Evolutionary conservation across 1,140 invertebrate genomes (phyloP).

Genomic region (Daktulosphaira vitifoliae): DNA sequence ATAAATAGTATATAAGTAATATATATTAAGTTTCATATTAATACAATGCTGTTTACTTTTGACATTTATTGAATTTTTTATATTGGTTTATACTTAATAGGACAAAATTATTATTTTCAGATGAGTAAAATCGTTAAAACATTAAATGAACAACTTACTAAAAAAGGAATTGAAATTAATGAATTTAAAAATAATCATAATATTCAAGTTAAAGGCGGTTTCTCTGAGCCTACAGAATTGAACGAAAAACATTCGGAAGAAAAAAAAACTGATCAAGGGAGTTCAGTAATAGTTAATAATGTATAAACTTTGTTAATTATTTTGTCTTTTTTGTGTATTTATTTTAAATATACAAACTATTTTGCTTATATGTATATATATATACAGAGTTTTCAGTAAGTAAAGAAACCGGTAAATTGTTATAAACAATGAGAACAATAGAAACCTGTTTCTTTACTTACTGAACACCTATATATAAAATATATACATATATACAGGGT

Average conservation of each 20-base stretch:
- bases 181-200: conserved; percentile 87
- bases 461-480: no score
- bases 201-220: conserved; percentile 59
- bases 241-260: conserved; percentile 11
- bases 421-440: no score
- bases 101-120: no score
- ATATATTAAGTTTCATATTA: no score
- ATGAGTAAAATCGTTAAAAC: conserved; percentile 36
- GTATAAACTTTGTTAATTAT: conserved; percentile 1
- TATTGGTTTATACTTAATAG: no score
- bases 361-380: neutral
- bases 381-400: no score
- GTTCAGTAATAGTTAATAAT: conserved; percentile 28
- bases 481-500: no score
- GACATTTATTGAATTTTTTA: no score
- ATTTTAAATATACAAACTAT: neutral
- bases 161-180: conserved; percentile 85
- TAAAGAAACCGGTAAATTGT: no score
- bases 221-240: neutral
- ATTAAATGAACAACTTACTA: conserved; percentile 68
- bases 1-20: no score
- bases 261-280: conserved; percentile 6
- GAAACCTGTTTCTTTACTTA: no score
- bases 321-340: neutral
- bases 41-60: no score